Percentiles rank a stretch among this genome's conserved stretches.
phyloP scores from a whole-genome alignment of 2,888 invertebrate genomes.

The Callimorpha dominula region DNA sequence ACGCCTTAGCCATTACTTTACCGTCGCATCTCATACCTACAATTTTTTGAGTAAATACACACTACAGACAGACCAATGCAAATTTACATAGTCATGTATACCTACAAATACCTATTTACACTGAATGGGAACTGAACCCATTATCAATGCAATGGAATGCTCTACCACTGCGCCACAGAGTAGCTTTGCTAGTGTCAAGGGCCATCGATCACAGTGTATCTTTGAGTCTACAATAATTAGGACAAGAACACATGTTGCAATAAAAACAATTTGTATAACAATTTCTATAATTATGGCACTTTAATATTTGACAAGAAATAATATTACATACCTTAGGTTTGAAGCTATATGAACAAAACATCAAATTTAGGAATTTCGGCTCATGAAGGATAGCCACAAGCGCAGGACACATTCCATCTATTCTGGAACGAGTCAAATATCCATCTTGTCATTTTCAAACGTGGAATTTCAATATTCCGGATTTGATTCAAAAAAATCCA shows the following conservation, averaged over 20 bases:
- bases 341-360: conserved; percentile 52
- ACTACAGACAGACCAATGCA: too few relatives aligned
- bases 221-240: neutral
- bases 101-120: too few relatives aligned
- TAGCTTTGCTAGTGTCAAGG: too few relatives aligned
- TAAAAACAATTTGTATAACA: conserved; percentile 64
- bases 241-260: conserved; percentile 29
- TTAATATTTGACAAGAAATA: conserved; percentile 64
- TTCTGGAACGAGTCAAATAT: conserved; percentile 6
- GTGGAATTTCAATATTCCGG: conserved; percentile 2
- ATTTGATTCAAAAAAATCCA: neutral
- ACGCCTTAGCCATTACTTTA: too few relatives aligned
- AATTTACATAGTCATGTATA: too few relatives aligned
- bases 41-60: too few relatives aligned
- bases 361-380: conserved; percentile 25
- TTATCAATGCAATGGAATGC: too few relatives aligned
- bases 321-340: conserved; percentile 55
- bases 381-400: conserved; percentile 39
- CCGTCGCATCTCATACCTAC: too few relatives aligned
- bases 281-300: conserved; percentile 78
- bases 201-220: too few relatives aligned
- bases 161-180: too few relatives aligned
- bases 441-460: conserved; percentile 9
- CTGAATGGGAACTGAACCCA: too few relatives aligned
- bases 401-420: conserved; percentile 23